A percentile compares a stretch with the other conserved stretches of the same genome.
These are phyloP conservation scores for Steatocranus sp. DNA, from an alignment of 2,797 vertebrate species.

Conservation along the genomic window DNA sequence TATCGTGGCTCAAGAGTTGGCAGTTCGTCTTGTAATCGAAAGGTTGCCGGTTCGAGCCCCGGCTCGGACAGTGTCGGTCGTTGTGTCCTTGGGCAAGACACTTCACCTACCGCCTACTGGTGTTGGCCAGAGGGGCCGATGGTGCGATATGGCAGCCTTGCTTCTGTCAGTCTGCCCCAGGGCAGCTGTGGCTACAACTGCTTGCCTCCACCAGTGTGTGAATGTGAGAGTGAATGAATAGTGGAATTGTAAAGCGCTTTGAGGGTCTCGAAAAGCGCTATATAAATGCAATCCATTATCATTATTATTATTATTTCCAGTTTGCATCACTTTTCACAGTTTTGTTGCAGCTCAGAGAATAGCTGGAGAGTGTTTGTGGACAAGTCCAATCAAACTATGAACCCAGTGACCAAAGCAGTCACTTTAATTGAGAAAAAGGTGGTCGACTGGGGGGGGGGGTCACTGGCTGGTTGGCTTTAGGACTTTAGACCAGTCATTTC, in stretches of 20 bases:
- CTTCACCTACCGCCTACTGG: background rate
- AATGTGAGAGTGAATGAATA: background rate
- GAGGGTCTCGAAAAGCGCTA: rapidly evolving
- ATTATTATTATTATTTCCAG: background rate
- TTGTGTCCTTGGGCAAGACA: background rate
- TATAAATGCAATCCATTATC: background rate
- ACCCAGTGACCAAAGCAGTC: background rate
- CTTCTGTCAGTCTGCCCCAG: background rate
- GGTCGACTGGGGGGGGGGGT: background rate
- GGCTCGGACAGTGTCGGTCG: background rate
- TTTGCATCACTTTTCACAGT: background rate
- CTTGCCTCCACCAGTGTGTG: background rate
- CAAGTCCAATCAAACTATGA: background rate
- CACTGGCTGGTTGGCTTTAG: background rate
- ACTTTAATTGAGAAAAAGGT: background rate
- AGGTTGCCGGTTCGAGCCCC: background rate
- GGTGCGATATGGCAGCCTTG: background rate
- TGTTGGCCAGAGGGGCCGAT: background rate
- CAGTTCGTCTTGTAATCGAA: rapidly evolving
- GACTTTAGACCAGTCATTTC: background rate
- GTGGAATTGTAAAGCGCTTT: background rate
- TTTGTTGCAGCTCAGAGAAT: background rate
- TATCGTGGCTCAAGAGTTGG: background rate
- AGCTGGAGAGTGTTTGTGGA: background rate
- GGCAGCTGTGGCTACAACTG: background rate